These are phyloP conservation scores for Anabas testudineus DNA, from an alignment of 2,797 vertebrate genomes.

Conservation along the genomic window DNA sequence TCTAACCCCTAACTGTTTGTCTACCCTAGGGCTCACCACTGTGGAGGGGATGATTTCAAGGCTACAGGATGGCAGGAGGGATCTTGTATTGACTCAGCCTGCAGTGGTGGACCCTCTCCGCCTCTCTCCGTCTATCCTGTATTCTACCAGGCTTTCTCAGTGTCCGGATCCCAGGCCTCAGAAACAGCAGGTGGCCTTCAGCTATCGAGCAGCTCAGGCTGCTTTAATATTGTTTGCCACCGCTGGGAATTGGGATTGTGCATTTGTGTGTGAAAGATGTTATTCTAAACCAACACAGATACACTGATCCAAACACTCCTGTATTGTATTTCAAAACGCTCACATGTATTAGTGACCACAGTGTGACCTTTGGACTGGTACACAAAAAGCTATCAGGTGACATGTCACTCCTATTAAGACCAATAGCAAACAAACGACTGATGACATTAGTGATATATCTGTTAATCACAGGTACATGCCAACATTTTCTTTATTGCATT, in stretches of 20 bases:
- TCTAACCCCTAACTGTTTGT: background rate
- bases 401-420: background rate
- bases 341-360: conserved; percentile 21
- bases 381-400: conserved; percentile 11
- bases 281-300: conserved; percentile 41
- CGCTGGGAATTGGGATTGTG: conserved; percentile 44
- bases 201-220: conserved; percentile 56
- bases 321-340: conserved; percentile 1
- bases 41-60: conserved; percentile 35
- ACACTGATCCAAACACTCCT: background rate
- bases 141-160: conserved; percentile 40
- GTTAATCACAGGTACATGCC: background rate
- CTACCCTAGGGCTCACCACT: background rate
- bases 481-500: background rate
- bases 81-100: conserved; percentile 59
- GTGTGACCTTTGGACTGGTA: conserved; percentile 42
- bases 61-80: conserved; percentile 54
- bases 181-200: conserved; percentile 66
- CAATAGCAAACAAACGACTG: background rate
- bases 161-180: conserved; percentile 59
- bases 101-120: conserved; percentile 39
- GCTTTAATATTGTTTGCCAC: conserved; percentile 50
- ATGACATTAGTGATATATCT: background rate
- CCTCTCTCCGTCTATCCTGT: conserved; percentile 51
- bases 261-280: conserved; percentile 30